These are phyloP conservation scores for Indicator indicator DNA, from an alignment of 2,113 vertebrate genomes.

Conservation along the genomic window DNA sequence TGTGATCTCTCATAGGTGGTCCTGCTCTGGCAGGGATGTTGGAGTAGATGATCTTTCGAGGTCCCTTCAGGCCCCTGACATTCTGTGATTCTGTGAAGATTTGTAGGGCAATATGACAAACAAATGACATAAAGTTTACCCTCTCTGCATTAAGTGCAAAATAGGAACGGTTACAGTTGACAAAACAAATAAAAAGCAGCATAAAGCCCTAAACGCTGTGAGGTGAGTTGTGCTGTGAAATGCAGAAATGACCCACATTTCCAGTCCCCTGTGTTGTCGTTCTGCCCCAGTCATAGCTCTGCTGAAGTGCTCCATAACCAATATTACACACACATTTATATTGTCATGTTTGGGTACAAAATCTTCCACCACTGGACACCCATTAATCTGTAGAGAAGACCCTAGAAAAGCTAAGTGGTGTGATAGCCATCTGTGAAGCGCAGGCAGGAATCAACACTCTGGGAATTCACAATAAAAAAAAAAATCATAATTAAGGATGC, in stretches of 20 bases:
- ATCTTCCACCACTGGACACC: not conserved
- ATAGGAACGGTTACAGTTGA: not conserved
- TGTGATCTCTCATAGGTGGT: too few species aligned
- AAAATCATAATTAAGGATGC: not conserved
- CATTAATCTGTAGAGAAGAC: not conserved
- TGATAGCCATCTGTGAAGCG: not conserved
- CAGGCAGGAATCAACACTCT: not conserved
- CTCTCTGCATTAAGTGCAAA: not conserved
- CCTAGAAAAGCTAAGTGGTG: not conserved
- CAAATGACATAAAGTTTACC: not conserved
- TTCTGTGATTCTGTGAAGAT: not conserved
- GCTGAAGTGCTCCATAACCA: not conserved
- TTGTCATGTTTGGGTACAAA: not conserved
- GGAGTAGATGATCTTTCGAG: too few species aligned
- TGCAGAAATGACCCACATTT: not conserved
- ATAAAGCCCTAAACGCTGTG: not conserved
- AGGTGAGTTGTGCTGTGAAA: not conserved
- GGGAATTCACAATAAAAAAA: not conserved
- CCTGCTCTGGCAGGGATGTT: too few species aligned
- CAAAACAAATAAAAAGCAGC: not conserved
- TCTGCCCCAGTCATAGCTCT: not conserved
- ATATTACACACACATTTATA: fast-evolving
- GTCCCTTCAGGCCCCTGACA: too few species aligned
- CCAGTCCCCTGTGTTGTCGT: not conserved
- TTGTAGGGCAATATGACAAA: not conserved